phyloP scores from a whole-genome alignment of 92 coral and sea anemone species.

The Actinostola sp. region DNA sequence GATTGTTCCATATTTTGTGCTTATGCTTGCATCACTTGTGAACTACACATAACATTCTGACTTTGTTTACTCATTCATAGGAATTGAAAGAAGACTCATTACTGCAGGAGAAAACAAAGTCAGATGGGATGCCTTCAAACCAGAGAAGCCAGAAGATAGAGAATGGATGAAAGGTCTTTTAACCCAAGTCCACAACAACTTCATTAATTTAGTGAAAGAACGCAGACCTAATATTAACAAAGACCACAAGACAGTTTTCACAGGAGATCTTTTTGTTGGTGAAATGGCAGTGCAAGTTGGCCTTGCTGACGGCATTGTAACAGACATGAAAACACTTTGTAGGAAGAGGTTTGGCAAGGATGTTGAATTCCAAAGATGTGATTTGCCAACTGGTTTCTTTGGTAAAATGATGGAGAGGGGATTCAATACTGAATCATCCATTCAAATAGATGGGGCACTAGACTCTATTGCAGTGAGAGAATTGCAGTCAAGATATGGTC shows the following conservation, averaged over 20 bases:
- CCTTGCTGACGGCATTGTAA: slow-evolving; percentile 74
- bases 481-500: slow-evolving; percentile 38
- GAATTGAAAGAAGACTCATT: slow-evolving; percentile 76
- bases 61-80: slow-evolving; percentile 18
- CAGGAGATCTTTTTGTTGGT: slow-evolving; percentile 82
- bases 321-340: slow-evolving; percentile 69
- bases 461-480: slow-evolving; percentile 52
- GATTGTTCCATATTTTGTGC: no score
- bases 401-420: slow-evolving; percentile 22
- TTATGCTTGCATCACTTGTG: no score
- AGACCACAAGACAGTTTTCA: slow-evolving; percentile 79
- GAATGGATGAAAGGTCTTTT: slow-evolving; percentile 50
- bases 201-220: slow-evolving; percentile 69
- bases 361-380: slow-evolving; percentile 85
- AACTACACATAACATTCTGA: no score
- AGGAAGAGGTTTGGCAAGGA: slow-evolving; percentile 73
- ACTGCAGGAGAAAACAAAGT: slow-evolving; percentile 85
- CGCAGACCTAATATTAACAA: slow-evolving; percentile 74
- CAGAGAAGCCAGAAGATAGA: slow-evolving; percentile 72
- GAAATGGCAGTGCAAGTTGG: slow-evolving; percentile 74
- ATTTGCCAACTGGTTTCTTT: slow-evolving; percentile 47
- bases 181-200: slow-evolving; percentile 64
- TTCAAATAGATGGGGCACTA: slow-evolving; percentile 45
- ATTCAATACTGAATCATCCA: slow-evolving; percentile 18
- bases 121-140: slow-evolving; percentile 74